These are phyloP conservation scores for Drosophila peninsularis DNA, from an alignment of 2,888 invertebrate genomes.

Conservation along the genomic window DNA sequence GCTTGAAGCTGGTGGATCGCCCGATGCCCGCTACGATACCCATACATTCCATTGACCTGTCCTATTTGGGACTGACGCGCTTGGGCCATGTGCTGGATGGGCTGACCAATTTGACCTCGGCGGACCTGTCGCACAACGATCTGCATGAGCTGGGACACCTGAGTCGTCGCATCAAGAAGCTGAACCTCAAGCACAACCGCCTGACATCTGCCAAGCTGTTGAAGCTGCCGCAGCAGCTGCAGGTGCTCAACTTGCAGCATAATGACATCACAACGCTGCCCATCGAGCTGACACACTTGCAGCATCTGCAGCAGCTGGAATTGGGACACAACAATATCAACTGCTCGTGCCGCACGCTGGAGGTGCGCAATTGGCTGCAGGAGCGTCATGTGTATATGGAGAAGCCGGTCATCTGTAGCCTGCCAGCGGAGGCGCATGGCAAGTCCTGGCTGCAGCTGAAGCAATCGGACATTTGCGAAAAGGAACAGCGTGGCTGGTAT, in stretches of 20 bases:
- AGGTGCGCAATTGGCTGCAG: constrained; percentile 87
- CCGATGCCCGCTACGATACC: constrained; percentile 67
- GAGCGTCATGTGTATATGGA: constrained; percentile 86
- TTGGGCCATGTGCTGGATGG: constrained; percentile 86
- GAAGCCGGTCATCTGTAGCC: constrained; percentile 86
- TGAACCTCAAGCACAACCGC: constrained; percentile 87
- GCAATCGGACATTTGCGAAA: constrained; percentile 86
- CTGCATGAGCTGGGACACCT: constrained; percentile 87
- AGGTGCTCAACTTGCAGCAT: constrained; percentile 87
- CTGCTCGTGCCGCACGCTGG: constrained; percentile 89
- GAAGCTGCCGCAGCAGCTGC: constrained; percentile 87
- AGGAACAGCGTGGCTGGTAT: constrained; percentile 68
- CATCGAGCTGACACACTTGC: constrained; percentile 86
- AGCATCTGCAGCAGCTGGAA: constrained; percentile 87
- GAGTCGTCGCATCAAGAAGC: constrained; percentile 87
- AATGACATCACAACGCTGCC: constrained; percentile 88
- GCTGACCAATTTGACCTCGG: constrained; percentile 87
- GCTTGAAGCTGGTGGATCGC: constrained; percentile 61
- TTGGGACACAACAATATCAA: constrained; percentile 89
- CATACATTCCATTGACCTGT: constrained; percentile 87
- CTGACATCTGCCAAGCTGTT: constrained; percentile 86
- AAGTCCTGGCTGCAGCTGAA: constrained; percentile 87
- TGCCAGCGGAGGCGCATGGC: constrained; percentile 86
- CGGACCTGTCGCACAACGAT: constrained; percentile 88
- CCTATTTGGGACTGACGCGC: constrained; percentile 87